Evolutionary conservation across 2,888 invertebrate genomes (phyloP).

Genomic region (Drosophila neonasuta): DNA sequence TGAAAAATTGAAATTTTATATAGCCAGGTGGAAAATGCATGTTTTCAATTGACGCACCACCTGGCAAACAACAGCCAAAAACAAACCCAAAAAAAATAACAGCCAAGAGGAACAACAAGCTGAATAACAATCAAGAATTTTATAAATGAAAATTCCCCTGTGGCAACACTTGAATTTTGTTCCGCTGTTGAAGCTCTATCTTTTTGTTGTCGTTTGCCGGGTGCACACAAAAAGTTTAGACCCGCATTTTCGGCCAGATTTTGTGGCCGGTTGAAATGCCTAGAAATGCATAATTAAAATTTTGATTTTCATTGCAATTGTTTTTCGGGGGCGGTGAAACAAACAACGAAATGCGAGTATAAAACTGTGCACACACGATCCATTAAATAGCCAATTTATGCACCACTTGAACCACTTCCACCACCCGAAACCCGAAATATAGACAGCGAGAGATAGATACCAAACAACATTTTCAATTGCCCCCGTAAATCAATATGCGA

Average conservation of each 20-base stretch:
- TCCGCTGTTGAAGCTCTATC: conserved; percentile 4
- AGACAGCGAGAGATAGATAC: neutral
- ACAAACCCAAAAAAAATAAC: conserved; percentile 9
- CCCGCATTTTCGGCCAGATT: conserved; percentile 40
- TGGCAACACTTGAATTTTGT: conserved; percentile 30
- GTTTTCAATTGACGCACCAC: conserved; percentile 30
- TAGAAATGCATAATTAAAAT: conserved; percentile 50
- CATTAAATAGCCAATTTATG: conserved; percentile 31
- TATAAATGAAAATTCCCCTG: conserved; percentile 40
- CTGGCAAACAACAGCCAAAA: conserved; percentile 19
- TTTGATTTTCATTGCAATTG: conserved; percentile 46
- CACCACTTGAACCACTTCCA: conserved; percentile 18
- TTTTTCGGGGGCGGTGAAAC: conserved; percentile 9
- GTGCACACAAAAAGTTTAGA: conserved; percentile 28
- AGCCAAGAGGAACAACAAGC: conserved; percentile 16
- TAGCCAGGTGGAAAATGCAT: conserved; percentile 21
- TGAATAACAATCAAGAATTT: conserved; percentile 16
- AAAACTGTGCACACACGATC: conserved; percentile 15
- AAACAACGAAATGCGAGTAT: conserved; percentile 16
- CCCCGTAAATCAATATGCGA: conserved; percentile 17
- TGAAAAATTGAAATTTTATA: conserved; percentile 14
- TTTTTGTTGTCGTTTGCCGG: conserved; percentile 12
- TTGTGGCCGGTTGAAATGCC: conserved; percentile 32
- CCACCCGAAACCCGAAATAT: neutral
- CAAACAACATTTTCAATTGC: conserved; percentile 5